phyloP scores from a whole-genome alignment of 2,888 invertebrate genomes.

The Troglohyphantes excavatus region DNA sequence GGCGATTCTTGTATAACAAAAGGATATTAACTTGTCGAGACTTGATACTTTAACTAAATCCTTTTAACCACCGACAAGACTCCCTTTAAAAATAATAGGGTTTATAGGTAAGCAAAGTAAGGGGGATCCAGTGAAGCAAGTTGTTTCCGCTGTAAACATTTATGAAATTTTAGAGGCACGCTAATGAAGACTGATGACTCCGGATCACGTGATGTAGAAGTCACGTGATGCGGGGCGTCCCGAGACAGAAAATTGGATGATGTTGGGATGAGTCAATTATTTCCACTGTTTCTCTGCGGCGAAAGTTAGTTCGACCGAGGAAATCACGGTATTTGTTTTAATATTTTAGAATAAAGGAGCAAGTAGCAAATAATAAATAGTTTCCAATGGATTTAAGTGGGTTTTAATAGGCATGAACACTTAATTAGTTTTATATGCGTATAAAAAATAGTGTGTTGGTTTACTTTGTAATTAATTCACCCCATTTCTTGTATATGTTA shows the following conservation, averaged over 20 bases:
- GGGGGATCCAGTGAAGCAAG: slow-evolving; percentile 10
- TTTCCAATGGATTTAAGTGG: too few relatives aligned
- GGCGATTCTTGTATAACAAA: slow-evolving; percentile 8
- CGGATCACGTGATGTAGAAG: slow-evolving; percentile 34
- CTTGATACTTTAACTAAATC: slow-evolving; percentile 36
- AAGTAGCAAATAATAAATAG: too few relatives aligned
- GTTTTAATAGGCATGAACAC: too few relatives aligned
- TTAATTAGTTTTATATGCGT: too few relatives aligned
- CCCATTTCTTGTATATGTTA: too few relatives aligned
- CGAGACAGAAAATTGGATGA: not conserved
- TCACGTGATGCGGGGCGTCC: not conserved
- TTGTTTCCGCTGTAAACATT: slow-evolving; percentile 41
- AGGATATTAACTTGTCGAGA: slow-evolving; percentile 64
- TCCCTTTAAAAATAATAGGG: slow-evolving; percentile 43
- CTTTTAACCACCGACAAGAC: slow-evolving; percentile 55
- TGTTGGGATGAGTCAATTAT: not conserved
- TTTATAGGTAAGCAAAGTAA: slow-evolving; percentile 33
- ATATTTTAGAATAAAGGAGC: too few relatives aligned
- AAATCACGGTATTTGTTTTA: too few relatives aligned
- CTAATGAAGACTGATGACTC: slow-evolving; percentile 63
- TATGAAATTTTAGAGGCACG: slow-evolving; percentile 28
- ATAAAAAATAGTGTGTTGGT: too few relatives aligned
- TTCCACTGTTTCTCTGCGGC: not conserved
- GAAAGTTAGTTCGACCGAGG: too few relatives aligned
- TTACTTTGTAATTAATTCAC: too few relatives aligned